Conservation (phyloP, 2,113 vertebrate genomes). For the Osmerus mordax region DNA sequence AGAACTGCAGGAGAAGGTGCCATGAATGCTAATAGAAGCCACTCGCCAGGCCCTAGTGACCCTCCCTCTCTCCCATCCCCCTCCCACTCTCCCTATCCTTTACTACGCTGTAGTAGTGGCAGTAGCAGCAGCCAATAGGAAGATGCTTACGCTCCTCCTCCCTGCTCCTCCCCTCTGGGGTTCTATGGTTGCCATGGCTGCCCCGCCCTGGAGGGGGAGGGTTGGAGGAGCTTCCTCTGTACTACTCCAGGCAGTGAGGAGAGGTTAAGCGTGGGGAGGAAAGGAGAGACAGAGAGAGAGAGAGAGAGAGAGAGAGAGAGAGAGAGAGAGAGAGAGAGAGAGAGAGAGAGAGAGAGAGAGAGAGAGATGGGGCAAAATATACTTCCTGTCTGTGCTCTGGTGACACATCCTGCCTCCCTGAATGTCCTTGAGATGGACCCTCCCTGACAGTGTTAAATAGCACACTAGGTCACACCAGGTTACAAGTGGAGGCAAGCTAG, state of each 20-base stretch:
- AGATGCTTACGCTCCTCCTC: constrained; percentile 57
- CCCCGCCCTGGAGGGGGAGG: constrained; percentile 47
- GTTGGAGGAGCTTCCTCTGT: constrained; percentile 44
- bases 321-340: too few relatives aligned
- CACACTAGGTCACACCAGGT: constrained; percentile 9
- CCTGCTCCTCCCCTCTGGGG: constrained; percentile 65
- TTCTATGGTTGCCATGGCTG: constrained; percentile 66
- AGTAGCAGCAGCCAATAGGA: constrained; percentile 55
- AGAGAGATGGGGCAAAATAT: too few relatives aligned
- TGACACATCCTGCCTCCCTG: constrained; percentile 47
- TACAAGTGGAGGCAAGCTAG: too few relatives aligned
- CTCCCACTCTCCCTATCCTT: constrained; percentile 38
- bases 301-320: too few relatives aligned
- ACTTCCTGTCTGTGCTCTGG: constrained; percentile 33
- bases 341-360: too few relatives aligned
- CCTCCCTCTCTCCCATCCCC: constrained; percentile 17
- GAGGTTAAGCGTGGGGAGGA: too few relatives aligned
- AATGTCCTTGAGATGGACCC: constrained; percentile 54
- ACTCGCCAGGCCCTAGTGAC: constrained; percentile 36
- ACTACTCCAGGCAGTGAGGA: constrained; percentile 48
- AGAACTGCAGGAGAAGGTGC: constrained; percentile 60
- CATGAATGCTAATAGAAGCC: constrained; percentile 67
- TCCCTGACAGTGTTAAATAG: constrained; percentile 11
- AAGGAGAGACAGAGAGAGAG: too few relatives aligned
- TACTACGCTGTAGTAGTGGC: constrained; percentile 39